Base-by-base conservation (phyloP, 2,797 vertebrate genomes). In the Thaleichthys pacificus region DNA sequence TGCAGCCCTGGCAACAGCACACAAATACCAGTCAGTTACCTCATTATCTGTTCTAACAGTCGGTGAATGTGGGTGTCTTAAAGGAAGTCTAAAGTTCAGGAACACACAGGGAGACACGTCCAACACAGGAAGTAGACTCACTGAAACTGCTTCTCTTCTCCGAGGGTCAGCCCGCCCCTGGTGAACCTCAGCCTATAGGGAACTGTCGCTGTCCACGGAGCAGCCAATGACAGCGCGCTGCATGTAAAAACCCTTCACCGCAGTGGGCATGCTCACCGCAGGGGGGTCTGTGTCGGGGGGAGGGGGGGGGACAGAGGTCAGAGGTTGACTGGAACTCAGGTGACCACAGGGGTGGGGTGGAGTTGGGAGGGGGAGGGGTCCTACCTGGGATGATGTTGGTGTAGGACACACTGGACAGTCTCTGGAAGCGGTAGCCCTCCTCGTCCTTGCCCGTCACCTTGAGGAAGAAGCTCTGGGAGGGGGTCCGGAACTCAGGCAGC, bases 381-480 rank as follows among this genome's bases (percentile, higher is more conserved):
- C 91, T 83, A 94, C 97, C 93, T 8, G 96, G 95, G 79, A 94
- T 82, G 26, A 96, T 89, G 30, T 94, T 95, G 69, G 91, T 96
- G 90, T 97, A 99, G 61, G 96, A 95, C 78, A 98, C 94, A 21
- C 93, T 95, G 0, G 97, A 99, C 79, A 97, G 90, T 47, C 96
- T 95, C 79, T 98, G 96, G 85, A 99, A 91, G 60, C 86, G 86
- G 80, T 96, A 93, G 4, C 96, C 96, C 12, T 93, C 91, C 1
- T 84, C 81, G 0, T 98, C 97, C 78, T 93, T 88, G 1, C 97
- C 97, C 2, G 89, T 95, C 75, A 95, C 93, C 86, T 94, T 96
- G 84, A 99, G 92, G 79, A 96, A 95, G 87, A 98, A 98, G 77
- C 94, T 96, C 51, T 96, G 95, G 0, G 81, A 80, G 19, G 97